Evolutionary conservation across 30 jellyfish, hydroid and myxozoan species (phyloP).

Genomic region (Pseudorhiza aurosa): DNA sequence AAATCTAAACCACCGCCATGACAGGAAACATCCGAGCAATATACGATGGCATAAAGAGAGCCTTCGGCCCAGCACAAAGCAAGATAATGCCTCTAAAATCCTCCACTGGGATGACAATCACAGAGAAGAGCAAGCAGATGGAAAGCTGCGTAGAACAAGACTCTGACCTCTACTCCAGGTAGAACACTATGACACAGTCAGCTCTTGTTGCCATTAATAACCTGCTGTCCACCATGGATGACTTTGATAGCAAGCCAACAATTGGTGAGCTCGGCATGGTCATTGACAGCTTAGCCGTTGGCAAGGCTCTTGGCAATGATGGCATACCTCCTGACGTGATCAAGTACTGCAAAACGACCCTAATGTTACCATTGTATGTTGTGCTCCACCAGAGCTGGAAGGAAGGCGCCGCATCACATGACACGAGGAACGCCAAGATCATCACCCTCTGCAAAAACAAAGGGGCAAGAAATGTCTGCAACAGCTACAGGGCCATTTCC

Average conservation of each 20-base stretch:
- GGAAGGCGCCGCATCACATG: constrained; percentile 37
- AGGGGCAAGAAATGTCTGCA: constrained; percentile 46
- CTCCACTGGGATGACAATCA: constrained; percentile 1
- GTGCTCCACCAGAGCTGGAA: constrained; percentile 37
- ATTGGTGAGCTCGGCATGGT: constrained; percentile 44
- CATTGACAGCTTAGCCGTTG: constrained; percentile 21
- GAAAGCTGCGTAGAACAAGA: constrained; percentile 71
- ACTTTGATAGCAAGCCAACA: constrained; percentile 40
- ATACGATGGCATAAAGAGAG: constrained; percentile 56
- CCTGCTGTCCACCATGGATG: constrained; percentile 47
- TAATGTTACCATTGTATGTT: not conserved
- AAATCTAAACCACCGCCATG: constrained; percentile 11
- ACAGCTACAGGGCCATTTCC: constrained; percentile 60
- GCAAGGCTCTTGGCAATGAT: constrained; percentile 53
- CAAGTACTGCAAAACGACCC: constrained; percentile 6
- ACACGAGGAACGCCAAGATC: constrained; percentile 6
- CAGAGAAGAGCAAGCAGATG: constrained; percentile 52
- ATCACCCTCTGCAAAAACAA: constrained; percentile 28
- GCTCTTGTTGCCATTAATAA: constrained; percentile 36
- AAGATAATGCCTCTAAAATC: constrained; percentile 36
- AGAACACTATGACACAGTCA: not conserved
- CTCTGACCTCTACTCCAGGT: constrained; percentile 48
- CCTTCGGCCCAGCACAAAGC: constrained; percentile 33
- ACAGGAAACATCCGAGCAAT: constrained; percentile 28
- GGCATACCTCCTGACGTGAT: constrained; percentile 24